Evolutionary conservation across 2,797 vertebrate genomes (phyloP).

Genomic region (Cuculus canorus): DNA sequence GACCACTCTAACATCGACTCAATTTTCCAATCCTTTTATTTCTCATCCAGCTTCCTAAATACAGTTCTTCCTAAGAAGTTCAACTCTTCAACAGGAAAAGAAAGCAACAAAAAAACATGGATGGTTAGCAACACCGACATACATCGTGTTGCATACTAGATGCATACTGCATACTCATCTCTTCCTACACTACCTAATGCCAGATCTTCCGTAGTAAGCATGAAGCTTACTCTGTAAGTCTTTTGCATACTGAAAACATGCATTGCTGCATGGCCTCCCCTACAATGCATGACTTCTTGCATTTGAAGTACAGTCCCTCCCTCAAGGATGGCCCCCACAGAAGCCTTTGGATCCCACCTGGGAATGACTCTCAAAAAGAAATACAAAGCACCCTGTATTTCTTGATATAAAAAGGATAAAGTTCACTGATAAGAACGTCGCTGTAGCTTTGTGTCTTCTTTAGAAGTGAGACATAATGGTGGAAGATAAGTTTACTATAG

Average conservation of each 20-base stretch:
- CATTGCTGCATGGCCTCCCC: neutral
- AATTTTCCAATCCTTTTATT: neutral
- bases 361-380: neutral
- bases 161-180: neutral
- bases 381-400: neutral
- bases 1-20: neutral
- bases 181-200: neutral
- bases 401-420: neutral
- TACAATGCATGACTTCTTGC: neutral
- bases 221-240: rapidly evolving
- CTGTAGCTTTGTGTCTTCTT: neutral
- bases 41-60: neutral
- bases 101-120: neutral
- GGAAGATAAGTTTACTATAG: neutral
- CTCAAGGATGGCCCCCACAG: neutral
- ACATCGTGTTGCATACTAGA: neutral
- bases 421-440: neutral
- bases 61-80: neutral
- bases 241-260: neutral
- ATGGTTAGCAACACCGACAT: neutral
- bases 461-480: neutral
- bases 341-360: neutral
- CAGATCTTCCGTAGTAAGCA: neutral
- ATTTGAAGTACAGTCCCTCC: neutral
- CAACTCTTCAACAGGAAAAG: neutral